phyloP scores from a whole-genome alignment of 1,140 invertebrate species.

The Panulirus ornatus region DNA sequence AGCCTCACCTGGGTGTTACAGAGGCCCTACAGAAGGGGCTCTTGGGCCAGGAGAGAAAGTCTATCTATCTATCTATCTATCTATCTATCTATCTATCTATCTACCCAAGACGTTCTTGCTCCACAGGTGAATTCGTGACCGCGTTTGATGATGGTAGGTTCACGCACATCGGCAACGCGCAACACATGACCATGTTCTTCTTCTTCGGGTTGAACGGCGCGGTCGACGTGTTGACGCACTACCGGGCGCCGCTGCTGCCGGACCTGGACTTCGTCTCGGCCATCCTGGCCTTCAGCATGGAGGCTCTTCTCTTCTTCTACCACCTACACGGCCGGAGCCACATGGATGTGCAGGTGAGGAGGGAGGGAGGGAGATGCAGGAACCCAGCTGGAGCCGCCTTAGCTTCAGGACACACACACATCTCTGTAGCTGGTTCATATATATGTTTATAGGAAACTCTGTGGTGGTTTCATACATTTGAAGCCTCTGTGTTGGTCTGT shows the following conservation, averaged over 20 bases:
- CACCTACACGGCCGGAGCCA: slow-evolving; percentile 80
- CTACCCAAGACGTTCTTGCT: no score
- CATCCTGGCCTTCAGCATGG: slow-evolving; percentile 78
- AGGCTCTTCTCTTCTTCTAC: slow-evolving; percentile 80
- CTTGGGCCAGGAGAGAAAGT: no score
- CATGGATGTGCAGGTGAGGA: slow-evolving; percentile 78
- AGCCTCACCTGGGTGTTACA: no score
- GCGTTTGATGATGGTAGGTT: slow-evolving; percentile 79
- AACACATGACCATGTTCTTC: slow-evolving; percentile 82
- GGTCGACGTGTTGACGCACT: slow-evolving; percentile 79
- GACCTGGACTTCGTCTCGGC: slow-evolving; percentile 79
- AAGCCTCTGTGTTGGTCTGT: not conserved
- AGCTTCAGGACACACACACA: not conserved
- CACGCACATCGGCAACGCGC: slow-evolving; percentile 79
- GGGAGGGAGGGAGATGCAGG: not conserved
- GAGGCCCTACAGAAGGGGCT: no score
- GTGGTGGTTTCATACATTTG: not conserved
- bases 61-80: no score
- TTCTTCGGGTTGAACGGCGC: slow-evolving; percentile 80
- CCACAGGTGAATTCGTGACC: slow-evolving; percentile 77
- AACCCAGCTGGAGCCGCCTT: not conserved
- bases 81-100: no score
- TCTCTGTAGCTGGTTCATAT: not conserved
- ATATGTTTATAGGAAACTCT: not conserved
- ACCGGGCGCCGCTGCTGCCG: slow-evolving; percentile 77